These are phyloP conservation scores for Archocentrus centrarchus DNA, from an alignment of 2,113 vertebrate genomes.

Conservation along the genomic window DNA sequence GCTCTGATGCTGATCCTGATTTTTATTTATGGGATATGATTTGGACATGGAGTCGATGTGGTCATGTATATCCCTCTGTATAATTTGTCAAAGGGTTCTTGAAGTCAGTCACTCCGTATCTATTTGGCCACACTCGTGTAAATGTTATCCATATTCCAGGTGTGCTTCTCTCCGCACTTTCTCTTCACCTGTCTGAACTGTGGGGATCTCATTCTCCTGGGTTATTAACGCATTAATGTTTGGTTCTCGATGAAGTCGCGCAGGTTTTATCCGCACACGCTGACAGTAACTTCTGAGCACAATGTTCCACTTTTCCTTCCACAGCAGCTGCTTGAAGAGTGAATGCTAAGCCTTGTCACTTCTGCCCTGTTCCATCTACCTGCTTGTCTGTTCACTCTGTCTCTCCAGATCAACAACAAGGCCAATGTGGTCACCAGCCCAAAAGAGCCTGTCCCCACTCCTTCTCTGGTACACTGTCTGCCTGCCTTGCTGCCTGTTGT, in stretches of 20 bases:
- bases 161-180: neutral
- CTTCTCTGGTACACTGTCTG: slow-evolving; percentile 92
- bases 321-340: slow-evolving; percentile 39
- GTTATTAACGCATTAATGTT: neutral
- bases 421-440: slow-evolving; percentile 97
- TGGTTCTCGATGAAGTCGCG: rapidly evolving
- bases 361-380: slow-evolving; percentile 66
- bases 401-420: slow-evolving; percentile 99
- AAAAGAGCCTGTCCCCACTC: slow-evolving; percentile 94
- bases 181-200: neutral
- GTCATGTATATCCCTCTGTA: neutral
- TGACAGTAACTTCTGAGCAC: neutral
- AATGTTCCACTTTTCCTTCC: slow-evolving; percentile 21
- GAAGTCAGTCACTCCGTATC: neutral
- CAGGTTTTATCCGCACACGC: no score
- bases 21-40: rapidly evolving
- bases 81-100: neutral
- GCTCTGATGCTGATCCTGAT: neutral
- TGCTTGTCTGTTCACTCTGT: slow-evolving; percentile 78
- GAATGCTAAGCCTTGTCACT: slow-evolving; percentile 64
- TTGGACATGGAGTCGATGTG: neutral
- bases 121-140: neutral
- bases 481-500: slow-evolving; percentile 73
- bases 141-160: neutral
- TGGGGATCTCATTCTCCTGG: neutral